Base-by-base conservation (phyloP, 1,140 invertebrate genomes). In the Lanistes nyassanus region DNA sequence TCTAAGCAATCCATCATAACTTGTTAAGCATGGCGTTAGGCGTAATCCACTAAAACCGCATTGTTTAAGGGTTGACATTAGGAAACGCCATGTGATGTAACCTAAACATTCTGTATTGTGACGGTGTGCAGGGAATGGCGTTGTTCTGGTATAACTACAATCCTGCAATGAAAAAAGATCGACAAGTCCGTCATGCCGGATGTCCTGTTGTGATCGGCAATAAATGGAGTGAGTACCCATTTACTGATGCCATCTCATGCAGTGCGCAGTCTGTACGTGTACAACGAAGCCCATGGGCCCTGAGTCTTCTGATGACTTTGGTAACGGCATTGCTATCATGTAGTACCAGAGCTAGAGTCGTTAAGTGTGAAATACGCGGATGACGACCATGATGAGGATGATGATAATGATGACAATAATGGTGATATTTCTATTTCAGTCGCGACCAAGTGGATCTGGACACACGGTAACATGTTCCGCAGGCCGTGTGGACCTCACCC, bases 381-480 rank as follows among this genome's bases (percentile, higher is more conserved):
- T n/a, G n/a, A n/a, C n/a, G n/a, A n/a, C n/a, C n/a, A n/a, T n/a
- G n/a, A n/a, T n/a, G n/a, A n/a, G n/a, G n/a, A n/a, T n/a, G n/a
- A n/a, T n/a, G n/a, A n/a, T n/a, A n/a, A n/a, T n/a, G n/a, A n/a
- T n/a, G n/a, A n/a, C n/a, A n/a, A n/a, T n/a, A n/a, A n/a, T n/a
- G n/a, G 26, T 51, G 26, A 66, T 74, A 16, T 16, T 29, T 1
- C 1, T 47, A 13, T n/a, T n/a, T 6, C 76, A 78, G 76, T 78
- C 9, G 39, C 66, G 31, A 78, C 74, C 76, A 78, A 78, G 51
- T 78, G 76, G 76, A 64, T 78, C 23, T 68, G 56, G 72, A 69
- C 76, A 19, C 64, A 74, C 60, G 76, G 76, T 29, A 77, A 77
- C 56, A 77, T 66, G 7, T 78, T 78, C 65, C 21, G 34, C 9